These are phyloP conservation scores for Tetraodon nigroviridis DNA, from an alignment of 2,113 vertebrate species.

Conservation along the genomic window DNA sequence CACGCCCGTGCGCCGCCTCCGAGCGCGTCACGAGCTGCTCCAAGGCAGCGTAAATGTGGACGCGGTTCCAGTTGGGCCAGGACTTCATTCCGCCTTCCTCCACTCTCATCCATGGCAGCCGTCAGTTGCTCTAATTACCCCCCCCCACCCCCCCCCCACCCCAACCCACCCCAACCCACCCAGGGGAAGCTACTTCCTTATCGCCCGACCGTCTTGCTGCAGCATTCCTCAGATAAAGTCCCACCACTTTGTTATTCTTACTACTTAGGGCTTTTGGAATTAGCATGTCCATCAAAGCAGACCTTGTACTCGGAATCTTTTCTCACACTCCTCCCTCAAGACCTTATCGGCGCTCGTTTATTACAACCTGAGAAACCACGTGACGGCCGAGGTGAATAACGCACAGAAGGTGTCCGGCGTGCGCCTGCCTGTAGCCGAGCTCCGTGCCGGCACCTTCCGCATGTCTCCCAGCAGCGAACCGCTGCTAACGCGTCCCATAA, in stretches of 20 bases:
- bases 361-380: neutral
- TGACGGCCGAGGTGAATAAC: conserved; percentile 6
- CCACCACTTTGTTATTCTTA: conserved; percentile 71
- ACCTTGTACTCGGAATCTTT: conserved; percentile 51
- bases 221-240: conserved; percentile 74
- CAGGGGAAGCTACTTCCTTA: conserved; percentile 69
- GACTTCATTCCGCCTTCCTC: neutral
- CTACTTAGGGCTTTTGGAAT: conserved; percentile 70
- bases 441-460: neutral
- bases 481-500: conserved; percentile 78
- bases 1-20: conserved; percentile 47
- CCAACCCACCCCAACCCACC: no score
- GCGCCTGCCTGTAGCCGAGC: no score
- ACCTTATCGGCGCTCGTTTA: conserved; percentile 45
- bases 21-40: no score
- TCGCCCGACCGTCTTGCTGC: conserved; percentile 64
- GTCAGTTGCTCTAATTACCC: conserved; percentile 64
- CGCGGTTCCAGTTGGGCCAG: conserved; percentile 4
- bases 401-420: no score
- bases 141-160: no score
- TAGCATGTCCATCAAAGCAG: conserved; percentile 70
- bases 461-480: conserved; percentile 50
- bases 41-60: no score
- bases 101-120: conserved; percentile 30
- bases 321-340: conserved; percentile 31